Evolutionary conservation across 2,888 invertebrate genomes (phyloP), one percentile per base, ranked within the genome.

Genomic region (Antheraea assamensis): DNA sequence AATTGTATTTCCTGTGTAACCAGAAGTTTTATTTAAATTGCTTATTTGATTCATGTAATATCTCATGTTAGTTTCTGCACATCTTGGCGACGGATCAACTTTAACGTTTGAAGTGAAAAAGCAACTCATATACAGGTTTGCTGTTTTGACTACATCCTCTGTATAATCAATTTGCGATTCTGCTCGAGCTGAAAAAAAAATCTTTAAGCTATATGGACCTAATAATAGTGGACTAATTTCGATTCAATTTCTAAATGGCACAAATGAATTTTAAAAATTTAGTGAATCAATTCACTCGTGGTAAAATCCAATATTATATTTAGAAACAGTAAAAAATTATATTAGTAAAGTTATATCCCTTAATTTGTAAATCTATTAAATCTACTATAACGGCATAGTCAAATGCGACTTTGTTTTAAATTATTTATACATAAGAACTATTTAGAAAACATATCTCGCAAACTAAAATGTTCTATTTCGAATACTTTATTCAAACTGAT

Each of bases 111-210:
- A 79, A 15, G 80, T 73, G 64, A 84, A 79, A 21, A 83, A 80
- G 74, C 84, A 82, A 74, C 79, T 84, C 73, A 83, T 78, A 75
- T 85, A 79, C 72, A 83, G 72, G 27, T 82, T 80, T 0, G 84
- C 80, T n/a, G 83, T 77, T 24, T 76, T 80, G 70, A 82, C 83
- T 58, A 78, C 74, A 58, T 82, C 79, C 70, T 85, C 82, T 72
- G 75, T 79, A 21, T 42, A 55, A 30, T 78, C 77, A 42, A 35
- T 70, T 61, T 75, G 73, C 42, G 75, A 71, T 73, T 74, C 74
- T 19, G 52, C 42, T 66, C 72, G 79, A 74, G 72, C 78, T 81
- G 42, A 71, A 8, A 78, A 78, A 71, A 42, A 72, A 42, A 70
- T 68, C n/a, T 24, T 52, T 72, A 73, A 70, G 21, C 24, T 27